These are phyloP conservation scores for Sitobion miscanthi DNA, from an alignment of 1,140 invertebrate species.

Conservation along the genomic window DNA sequence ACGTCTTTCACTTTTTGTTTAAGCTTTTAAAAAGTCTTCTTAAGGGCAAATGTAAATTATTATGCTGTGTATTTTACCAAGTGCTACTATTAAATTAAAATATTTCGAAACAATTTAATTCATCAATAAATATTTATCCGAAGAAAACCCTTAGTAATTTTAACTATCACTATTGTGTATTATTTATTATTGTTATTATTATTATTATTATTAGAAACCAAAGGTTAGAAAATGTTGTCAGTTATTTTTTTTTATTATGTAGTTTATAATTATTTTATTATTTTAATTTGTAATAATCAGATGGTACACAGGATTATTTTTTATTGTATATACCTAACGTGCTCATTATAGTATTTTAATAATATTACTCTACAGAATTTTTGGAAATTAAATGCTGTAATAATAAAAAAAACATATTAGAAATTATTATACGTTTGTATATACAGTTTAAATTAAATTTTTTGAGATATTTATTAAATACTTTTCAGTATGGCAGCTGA, in stretches of 20 bases:
- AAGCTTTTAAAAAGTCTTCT: conserved; percentile 12
- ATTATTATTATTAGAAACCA: neutral
- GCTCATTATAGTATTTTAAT: too few species aligned
- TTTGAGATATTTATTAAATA: neutral
- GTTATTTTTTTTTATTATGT: neutral
- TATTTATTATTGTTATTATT: neutral
- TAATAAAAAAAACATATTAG: neutral
- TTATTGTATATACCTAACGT: neutral
- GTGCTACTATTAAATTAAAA: neutral
- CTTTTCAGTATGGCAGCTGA: neutral
- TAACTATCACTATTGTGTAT: neutral
- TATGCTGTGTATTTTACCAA: neutral
- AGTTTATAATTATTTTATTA: neutral
- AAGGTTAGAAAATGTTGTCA: neutral
- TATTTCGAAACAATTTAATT: neutral
- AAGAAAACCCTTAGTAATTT: neutral
- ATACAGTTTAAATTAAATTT: neutral
- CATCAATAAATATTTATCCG: neutral
- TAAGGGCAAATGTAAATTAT: conserved; percentile 9
- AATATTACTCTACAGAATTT: neutral
- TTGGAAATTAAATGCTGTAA: neutral
- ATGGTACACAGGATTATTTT: neutral
- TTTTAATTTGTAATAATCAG: neutral
- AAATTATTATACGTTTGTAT: neutral
- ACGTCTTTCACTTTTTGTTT: neutral